phyloP scores from a whole-genome alignment of 1,140 invertebrate species.

The Formica exsecta region DNA sequence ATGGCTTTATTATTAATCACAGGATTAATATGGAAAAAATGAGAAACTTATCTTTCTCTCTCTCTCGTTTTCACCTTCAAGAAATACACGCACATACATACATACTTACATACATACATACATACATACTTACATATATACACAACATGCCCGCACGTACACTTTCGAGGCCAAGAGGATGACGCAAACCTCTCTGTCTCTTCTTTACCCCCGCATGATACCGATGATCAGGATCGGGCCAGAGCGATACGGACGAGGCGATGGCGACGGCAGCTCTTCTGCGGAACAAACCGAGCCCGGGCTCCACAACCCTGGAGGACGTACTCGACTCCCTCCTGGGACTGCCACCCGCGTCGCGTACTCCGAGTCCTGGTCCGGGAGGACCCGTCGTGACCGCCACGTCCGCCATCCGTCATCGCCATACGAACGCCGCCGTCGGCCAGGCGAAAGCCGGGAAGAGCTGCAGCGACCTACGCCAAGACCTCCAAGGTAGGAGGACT shows the following conservation, averaged over 20 bases:
- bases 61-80: not conserved
- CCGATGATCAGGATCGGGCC: constrained; percentile 82
- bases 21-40: constrained; percentile 4
- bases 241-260: constrained; percentile 83
- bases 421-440: constrained; percentile 78
- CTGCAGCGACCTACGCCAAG: constrained; percentile 89
- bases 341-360: constrained; percentile 90
- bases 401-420: constrained; percentile 80
- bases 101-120: not conserved
- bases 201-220: constrained; percentile 74
- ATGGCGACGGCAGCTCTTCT: constrained; percentile 83
- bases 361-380: constrained; percentile 89
- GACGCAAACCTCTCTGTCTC: constrained; percentile 68
- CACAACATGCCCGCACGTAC: not conserved
- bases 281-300: constrained; percentile 89
- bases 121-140: not conserved
- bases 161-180: constrained; percentile 71
- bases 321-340: constrained; percentile 96
- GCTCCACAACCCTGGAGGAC: constrained; percentile 96
- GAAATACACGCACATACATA: too few species aligned
- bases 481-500: constrained; percentile 92
- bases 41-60: not conserved
- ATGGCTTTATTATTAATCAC: constrained; percentile 42
- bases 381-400: constrained; percentile 88
- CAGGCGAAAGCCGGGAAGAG: constrained; percentile 89